phyloP scores from a whole-genome alignment of 2,888 invertebrate genomes.

The Mesorhabditis spiculigera region DNA sequence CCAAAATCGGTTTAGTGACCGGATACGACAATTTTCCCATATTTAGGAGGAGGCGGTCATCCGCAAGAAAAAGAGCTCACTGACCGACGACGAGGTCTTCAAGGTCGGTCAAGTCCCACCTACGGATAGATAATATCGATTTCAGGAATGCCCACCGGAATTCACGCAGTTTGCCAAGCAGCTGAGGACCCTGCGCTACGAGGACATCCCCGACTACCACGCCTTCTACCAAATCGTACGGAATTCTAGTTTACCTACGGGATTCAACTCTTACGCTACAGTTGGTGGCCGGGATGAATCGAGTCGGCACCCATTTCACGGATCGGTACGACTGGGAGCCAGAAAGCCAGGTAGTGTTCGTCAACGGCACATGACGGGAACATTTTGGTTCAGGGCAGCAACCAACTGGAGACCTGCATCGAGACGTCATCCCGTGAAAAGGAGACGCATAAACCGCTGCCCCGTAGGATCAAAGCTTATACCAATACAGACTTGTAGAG shows the following conservation, averaged over 20 bases:
- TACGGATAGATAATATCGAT: background rate
- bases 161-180: background rate
- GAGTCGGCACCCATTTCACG: background rate
- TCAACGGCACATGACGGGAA: background rate
- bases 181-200: background rate
- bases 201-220: background rate
- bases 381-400: background rate
- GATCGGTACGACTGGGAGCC: constrained; percentile 3
- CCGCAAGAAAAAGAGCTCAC: constrained; percentile 12
- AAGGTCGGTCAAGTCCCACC: background rate
- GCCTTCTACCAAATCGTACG: background rate
- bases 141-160: background rate
- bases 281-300: background rate
- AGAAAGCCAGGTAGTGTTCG: background rate
- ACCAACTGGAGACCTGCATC: background rate
- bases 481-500: background rate
- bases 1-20: too few species aligned
- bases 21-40: too few species aligned
- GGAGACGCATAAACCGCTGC: background rate
- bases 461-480: background rate
- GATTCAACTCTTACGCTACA: background rate
- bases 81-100: background rate
- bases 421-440: background rate
- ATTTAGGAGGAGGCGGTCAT: constrained; percentile 18
- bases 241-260: background rate